Conservation (phyloP, 2,797 vertebrate genomes). For the Acanthurus tractus region DNA sequence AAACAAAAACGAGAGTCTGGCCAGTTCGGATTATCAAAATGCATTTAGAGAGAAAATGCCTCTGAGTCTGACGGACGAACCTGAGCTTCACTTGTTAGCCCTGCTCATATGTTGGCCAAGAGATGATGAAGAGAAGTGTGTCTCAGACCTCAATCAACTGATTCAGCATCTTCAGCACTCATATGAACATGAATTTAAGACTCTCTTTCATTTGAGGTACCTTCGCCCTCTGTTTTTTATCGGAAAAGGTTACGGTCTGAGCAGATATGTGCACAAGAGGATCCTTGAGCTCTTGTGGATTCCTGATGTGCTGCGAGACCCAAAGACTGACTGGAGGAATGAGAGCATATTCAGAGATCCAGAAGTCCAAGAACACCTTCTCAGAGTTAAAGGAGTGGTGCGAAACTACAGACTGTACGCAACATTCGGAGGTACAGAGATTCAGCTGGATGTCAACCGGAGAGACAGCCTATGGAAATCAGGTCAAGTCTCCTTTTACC, state of each 20-base stretch:
- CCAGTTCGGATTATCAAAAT: not conserved
- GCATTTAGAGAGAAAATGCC: accelerated
- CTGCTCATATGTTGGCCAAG: conserved; percentile 34
- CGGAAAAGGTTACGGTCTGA: conserved; percentile 19
- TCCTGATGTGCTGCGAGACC: no score
- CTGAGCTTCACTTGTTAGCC: conserved; percentile 33
- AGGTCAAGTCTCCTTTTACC: conserved; percentile 38
- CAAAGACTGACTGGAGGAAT: conserved; percentile 3
- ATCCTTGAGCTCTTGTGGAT: not conserved
- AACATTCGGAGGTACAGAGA: not conserved
- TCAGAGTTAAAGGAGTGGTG: conserved; percentile 28
- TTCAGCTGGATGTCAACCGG: conserved; percentile 5
- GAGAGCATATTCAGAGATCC: conserved; percentile 11
- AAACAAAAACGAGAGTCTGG: no score
- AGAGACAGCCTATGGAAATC: not conserved
- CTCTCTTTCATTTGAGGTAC: conserved; percentile 7
- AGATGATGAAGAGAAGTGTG: not conserved
- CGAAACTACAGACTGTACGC: conserved; percentile 8
- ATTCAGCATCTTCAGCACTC: not conserved
- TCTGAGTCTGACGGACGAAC: not conserved
- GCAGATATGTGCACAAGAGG: conserved; percentile 36
- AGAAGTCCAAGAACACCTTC: not conserved
- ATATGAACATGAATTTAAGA: not conserved
- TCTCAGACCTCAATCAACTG: not conserved
- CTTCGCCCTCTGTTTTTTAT: conserved; percentile 51